These are phyloP conservation scores for Psilopsiagon aymara DNA, from an alignment of 2,113 vertebrate genomes.

Conservation along the genomic window DNA sequence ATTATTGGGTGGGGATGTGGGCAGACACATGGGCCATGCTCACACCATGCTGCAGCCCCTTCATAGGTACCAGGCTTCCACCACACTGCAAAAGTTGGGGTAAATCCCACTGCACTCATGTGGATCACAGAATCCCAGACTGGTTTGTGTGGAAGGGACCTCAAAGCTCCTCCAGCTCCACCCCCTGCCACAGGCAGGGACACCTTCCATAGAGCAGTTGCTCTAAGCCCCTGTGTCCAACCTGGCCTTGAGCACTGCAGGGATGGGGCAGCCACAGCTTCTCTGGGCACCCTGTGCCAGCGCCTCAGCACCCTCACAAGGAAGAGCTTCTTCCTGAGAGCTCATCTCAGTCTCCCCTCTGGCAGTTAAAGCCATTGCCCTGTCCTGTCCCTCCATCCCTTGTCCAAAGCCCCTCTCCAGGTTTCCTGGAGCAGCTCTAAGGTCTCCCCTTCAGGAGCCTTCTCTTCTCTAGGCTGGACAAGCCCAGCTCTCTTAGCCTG, in stretches of 20 bases:
- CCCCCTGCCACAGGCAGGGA: accelerated
- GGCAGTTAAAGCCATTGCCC: too few species aligned
- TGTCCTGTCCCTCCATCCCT: too few species aligned
- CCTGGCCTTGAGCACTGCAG: too few species aligned
- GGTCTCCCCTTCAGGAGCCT: background rate
- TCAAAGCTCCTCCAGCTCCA: background rate
- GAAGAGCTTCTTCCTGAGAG: too few species aligned
- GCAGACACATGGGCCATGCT: background rate
- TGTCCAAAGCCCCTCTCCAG: too few species aligned
- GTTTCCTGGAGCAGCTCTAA: background rate
- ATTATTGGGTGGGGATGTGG: accelerated
- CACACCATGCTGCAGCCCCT: background rate
- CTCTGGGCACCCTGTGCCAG: too few species aligned
- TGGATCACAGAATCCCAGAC: background rate
- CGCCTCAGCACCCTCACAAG: too few species aligned
- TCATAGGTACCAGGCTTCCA: too few species aligned
- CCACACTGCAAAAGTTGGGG: background rate
- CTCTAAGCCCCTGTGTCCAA: background rate
- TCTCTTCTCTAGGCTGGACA: background rate
- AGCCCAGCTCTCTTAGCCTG: background rate
- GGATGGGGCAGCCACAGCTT: too few species aligned
- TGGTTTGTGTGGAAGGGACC: background rate
- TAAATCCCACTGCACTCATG: background rate
- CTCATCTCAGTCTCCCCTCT: too few species aligned
- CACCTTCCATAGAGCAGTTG: background rate